Base-by-base conservation (phyloP, 2,797 vertebrate species). In the Spea hammondii region DNA sequence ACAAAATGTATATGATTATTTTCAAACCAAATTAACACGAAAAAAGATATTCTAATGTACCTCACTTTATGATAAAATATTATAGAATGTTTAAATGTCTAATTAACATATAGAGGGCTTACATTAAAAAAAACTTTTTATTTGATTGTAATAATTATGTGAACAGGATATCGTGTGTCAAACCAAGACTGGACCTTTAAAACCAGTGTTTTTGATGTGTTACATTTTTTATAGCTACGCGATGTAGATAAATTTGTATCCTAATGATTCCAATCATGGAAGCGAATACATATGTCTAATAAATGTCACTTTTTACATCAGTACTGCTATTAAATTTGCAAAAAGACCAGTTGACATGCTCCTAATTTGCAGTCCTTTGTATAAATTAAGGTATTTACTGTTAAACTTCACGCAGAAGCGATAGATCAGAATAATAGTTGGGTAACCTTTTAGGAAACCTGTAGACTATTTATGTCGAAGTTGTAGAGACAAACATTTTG, bases 221-320 rank as follows among this genome's bases (percentile, higher is more conserved):
- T 32, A 32, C 32, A 32, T 32, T 32, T 32, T 32, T 32, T 32
- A 32, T 32, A 32, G 32, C 32, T 32, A 32, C 32, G 32, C 3
- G 32, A 32, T 32, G 32, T 32, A 32, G 32, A 2, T 32, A 32
- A 32, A 32, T 32, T 32, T 32, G 50, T 32, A 70, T 51, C 59
- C 54, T 59, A 65, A 65, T 45, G 55, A 65, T 71, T 54, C 13
- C 48, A 45, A 50, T 17, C 44, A 65, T 65, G 17, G 8, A 59
- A 45, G 67, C 17, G 17, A 64, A 47, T 62, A 76, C 51, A 57
- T 69, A 65, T 7, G 70, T 32, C 12, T 50, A 60, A 32, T 80
- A 79, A 79, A 79, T 79, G 78, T 79, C 78, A 76, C 59, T 80
- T 71, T 80, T 72, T 80, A 65, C 14, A 71, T 70, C 9, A 10